phyloP scores from a whole-genome alignment of 2,888 invertebrate species.

The Heliconius hortense region DNA sequence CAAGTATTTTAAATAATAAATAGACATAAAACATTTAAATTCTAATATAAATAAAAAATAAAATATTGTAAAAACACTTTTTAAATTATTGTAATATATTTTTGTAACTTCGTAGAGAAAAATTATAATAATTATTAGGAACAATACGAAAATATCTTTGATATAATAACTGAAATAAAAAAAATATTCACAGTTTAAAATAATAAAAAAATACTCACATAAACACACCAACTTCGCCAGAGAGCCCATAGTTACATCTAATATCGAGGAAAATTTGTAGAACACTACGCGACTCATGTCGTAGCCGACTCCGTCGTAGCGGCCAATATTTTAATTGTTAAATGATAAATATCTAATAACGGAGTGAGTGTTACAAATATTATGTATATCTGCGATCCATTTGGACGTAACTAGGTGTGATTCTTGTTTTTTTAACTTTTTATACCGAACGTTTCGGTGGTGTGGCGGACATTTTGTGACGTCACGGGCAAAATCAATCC shows the following conservation, averaged over 20 bases:
- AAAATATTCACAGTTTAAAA: slow-evolving; percentile 27
- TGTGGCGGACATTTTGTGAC: slow-evolving; percentile 76
- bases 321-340: slow-evolving; percentile 24
- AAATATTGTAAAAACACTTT: too few relatives aligned
- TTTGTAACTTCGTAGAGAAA: background rate
- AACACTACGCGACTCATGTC: slow-evolving; percentile 37
- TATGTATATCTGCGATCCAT: slow-evolving; percentile 56
- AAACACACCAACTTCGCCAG: slow-evolving; percentile 66
- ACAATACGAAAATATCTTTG: background rate
- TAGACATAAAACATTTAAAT: too few relatives aligned
- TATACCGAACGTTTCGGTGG: slow-evolving; percentile 63
- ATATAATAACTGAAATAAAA: slow-evolving; percentile 15
- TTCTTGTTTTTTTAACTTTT: slow-evolving; percentile 65
- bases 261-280: slow-evolving; percentile 50
- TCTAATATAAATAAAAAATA: too few relatives aligned
- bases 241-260: slow-evolving; percentile 43
- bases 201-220: slow-evolving; percentile 60
- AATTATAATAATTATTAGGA: background rate
- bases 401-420: slow-evolving; percentile 53
- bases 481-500: slow-evolving; percentile 74
- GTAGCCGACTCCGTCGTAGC: slow-evolving; percentile 21
- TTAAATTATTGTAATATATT: background rate
- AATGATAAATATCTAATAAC: slow-evolving; percentile 26
- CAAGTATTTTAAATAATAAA: too few relatives aligned
- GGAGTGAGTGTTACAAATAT: slow-evolving; percentile 31